A percentile compares a stretch with the other conserved stretches of the same genome.
Evolutionary conservation across 1,140 invertebrate species (phyloP).

Genomic region (Temnothorax nylanderi): DNA sequence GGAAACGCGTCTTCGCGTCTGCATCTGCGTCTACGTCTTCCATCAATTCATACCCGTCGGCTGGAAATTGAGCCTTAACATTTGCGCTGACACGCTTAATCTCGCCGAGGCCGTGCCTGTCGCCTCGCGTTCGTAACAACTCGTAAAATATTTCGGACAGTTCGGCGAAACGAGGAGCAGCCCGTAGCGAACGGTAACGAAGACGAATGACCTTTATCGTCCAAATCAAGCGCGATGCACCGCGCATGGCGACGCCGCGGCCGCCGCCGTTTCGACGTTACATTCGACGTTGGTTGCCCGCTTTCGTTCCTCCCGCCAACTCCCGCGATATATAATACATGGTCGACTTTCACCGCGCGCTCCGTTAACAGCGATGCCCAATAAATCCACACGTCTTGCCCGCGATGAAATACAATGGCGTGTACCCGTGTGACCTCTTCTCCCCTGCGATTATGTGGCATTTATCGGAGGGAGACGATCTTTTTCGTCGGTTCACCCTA

Average conservation of each 20-base stretch:
- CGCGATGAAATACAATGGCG: slow-evolving; percentile 63
- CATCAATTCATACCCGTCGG: slow-evolving; percentile 43
- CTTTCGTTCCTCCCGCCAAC: slow-evolving; percentile 48
- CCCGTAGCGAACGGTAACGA: slow-evolving; percentile 46
- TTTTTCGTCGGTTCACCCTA: slow-evolving; percentile 53
- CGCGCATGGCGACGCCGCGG: background rate
- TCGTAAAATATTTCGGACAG: slow-evolving; percentile 60
- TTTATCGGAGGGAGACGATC: slow-evolving; percentile 53
- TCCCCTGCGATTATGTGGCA: slow-evolving; percentile 24
- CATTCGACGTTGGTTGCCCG: background rate
- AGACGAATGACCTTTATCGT: slow-evolving; percentile 64
- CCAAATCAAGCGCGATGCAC: slow-evolving; percentile 39
- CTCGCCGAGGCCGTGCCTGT: slow-evolving; percentile 12
- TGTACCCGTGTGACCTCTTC: slow-evolving; percentile 50
- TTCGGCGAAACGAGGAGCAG: slow-evolving; percentile 39
- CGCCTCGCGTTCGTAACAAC: slow-evolving; percentile 32
- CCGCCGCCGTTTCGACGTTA: background rate
- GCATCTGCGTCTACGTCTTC: slow-evolving; percentile 20
- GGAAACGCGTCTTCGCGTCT: slow-evolving; percentile 28
- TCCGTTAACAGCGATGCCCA: slow-evolving; percentile 36
- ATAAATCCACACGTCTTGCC: slow-evolving; percentile 65
- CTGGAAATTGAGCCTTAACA: slow-evolving; percentile 57
- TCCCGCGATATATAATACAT: slow-evolving; percentile 43
- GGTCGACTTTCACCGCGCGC: slow-evolving; percentile 66
- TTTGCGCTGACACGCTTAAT: slow-evolving; percentile 52